These are phyloP conservation scores for Spheniscus humboldti DNA, from an alignment of 2,797 vertebrate species.

Conservation along the genomic window DNA sequence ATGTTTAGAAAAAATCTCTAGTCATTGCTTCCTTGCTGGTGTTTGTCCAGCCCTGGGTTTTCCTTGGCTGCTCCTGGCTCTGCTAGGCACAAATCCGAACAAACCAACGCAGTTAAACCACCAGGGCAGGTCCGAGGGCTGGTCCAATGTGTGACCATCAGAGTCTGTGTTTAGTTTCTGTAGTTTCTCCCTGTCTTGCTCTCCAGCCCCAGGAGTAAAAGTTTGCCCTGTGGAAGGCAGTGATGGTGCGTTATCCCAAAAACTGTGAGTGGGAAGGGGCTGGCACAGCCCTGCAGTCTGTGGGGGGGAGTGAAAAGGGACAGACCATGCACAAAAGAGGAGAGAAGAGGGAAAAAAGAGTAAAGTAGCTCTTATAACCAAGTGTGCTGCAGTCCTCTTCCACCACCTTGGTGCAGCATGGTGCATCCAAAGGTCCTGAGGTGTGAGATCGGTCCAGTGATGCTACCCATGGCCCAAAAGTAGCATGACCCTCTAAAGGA, in stretches of 20 bases:
- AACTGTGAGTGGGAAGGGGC: neutral
- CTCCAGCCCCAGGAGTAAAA: neutral
- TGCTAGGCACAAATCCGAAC: neutral
- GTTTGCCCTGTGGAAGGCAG: neutral
- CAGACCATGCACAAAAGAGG: neutral
- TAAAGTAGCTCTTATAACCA: neutral
- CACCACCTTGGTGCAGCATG: neutral
- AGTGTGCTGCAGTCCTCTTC: neutral
- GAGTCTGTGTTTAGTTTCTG: neutral
- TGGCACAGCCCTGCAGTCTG: neutral
- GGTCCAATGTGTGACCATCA: neutral
- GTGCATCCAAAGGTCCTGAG: neutral
- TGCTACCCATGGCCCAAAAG: neutral
- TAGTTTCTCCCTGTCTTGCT: neutral
- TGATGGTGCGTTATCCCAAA: neutral
- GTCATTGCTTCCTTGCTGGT: neutral
- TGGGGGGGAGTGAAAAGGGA: accelerated
- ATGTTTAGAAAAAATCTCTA: neutral
- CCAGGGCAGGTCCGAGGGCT: accelerated
- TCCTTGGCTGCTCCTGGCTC: neutral
- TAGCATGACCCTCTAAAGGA: neutral
- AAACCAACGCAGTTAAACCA: neutral
- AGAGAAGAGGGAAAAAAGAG: neutral
- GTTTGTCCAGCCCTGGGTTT: neutral
- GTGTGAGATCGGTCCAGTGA: neutral